Evolutionary conservation across 2,888 invertebrate genomes (phyloP).

Genomic region (Ischnura elegans): DNA sequence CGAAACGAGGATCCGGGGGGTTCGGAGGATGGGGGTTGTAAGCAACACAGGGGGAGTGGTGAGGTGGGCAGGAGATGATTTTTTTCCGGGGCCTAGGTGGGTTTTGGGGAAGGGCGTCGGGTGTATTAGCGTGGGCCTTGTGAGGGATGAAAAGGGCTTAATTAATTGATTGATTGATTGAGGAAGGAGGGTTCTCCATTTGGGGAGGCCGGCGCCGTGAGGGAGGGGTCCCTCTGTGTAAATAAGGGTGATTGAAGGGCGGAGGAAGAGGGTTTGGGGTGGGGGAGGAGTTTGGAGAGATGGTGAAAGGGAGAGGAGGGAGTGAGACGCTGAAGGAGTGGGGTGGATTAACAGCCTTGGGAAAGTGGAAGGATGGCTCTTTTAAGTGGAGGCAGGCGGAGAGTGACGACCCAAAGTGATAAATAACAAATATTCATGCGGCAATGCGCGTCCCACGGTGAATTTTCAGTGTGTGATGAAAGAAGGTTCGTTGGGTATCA

Average conservation of each 20-base stretch:
- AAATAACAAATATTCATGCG: background rate
- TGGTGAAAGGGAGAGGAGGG: background rate
- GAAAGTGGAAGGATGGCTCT: background rate
- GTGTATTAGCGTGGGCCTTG: conserved; percentile 67
- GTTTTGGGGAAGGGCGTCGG: conserved; percentile 18
- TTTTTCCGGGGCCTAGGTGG: background rate
- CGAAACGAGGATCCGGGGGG: background rate
- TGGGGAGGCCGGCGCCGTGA: background rate
- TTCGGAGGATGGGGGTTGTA: background rate
- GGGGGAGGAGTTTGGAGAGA: background rate
- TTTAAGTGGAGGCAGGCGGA: background rate
- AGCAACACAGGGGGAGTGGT: background rate
- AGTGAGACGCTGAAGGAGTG: background rate
- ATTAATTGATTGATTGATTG: conserved; percentile 67
- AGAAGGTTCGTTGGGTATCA: background rate
- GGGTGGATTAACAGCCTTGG: too few relatives aligned
- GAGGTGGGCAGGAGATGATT: too few relatives aligned
- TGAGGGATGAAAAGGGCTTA: conserved; percentile 65
- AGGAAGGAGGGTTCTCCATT: conserved; percentile 55
- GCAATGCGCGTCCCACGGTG: background rate
- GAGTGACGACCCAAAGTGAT: background rate
- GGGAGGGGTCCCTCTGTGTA: background rate
- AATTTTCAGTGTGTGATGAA: background rate
- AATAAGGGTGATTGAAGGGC: conserved; percentile 65
- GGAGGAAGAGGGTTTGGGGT: background rate